Conservation (phyloP, 2,113 vertebrate species). For the Rhagologus leucostigma region DNA sequence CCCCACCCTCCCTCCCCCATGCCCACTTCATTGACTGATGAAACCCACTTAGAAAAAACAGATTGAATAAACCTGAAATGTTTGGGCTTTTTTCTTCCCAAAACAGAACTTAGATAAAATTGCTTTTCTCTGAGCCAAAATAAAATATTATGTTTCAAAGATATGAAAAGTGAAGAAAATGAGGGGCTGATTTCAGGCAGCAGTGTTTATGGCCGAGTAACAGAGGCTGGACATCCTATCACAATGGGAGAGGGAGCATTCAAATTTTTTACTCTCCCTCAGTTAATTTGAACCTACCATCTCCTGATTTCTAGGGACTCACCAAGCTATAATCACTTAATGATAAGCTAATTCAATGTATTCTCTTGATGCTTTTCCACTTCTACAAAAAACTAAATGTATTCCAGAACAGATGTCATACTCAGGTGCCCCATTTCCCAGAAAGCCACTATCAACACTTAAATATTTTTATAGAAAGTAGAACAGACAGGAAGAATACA, state of each 20-base stretch:
- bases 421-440: background rate
- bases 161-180: background rate
- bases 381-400: background rate
- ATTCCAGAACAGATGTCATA: background rate
- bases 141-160: background rate
- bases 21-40: background rate
- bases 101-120: background rate
- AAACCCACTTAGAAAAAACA: background rate
- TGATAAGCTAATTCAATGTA: background rate
- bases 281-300: background rate
- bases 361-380: background rate
- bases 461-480: background rate
- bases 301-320: background rate
- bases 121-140: background rate
- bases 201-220: background rate
- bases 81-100: background rate
- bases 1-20: accelerated
- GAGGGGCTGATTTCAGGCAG: background rate
- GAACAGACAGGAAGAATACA: background rate
- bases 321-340: background rate
- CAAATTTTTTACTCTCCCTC: background rate
- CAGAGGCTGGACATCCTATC: background rate
- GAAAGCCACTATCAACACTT: background rate
- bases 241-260: background rate
- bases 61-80: background rate